Evolutionary conservation across 2,113 vertebrate species (phyloP).

Genomic region (Macrotus californicus): DNA sequence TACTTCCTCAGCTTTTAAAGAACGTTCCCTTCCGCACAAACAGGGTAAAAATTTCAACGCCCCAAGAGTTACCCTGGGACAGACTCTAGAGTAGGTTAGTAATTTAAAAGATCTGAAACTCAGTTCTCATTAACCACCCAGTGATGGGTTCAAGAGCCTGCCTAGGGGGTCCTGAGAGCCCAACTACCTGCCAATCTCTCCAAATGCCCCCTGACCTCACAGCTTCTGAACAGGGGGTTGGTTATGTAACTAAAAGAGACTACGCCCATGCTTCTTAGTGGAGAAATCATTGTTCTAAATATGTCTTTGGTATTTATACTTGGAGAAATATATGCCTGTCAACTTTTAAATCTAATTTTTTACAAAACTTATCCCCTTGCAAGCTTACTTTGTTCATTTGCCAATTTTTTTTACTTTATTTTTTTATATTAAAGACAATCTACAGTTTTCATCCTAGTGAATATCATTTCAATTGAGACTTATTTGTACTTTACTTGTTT

Average conservation of each 20-base stretch:
- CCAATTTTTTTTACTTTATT: conserved; percentile 22
- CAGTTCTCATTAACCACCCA: neutral
- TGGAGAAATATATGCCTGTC: neutral
- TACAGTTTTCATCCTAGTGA: neutral
- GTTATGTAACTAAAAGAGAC: neutral
- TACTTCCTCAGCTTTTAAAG: neutral
- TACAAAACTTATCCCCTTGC: neutral
- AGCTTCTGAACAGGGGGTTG: neutral
- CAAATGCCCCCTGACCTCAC: neutral
- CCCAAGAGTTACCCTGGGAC: neutral
- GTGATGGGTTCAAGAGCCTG: neutral
- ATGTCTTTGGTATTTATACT: neutral
- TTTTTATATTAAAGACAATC: neutral
- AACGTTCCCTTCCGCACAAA: neutral
- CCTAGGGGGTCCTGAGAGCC: neutral
- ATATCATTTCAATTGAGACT: neutral
- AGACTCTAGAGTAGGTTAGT: neutral
- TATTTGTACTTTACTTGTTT: neutral
- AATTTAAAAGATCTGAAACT: neutral
- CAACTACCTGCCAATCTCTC: neutral
- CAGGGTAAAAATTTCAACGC: neutral
- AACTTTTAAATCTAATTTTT: neutral
- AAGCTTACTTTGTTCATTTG: neutral
- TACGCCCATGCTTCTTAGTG: neutral
- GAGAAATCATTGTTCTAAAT: neutral